A percentile compares a stretch with the other conserved stretches of the same genome.
Conservation (phyloP, 2,888 invertebrate genomes). For the Serripes groenlandicus region DNA sequence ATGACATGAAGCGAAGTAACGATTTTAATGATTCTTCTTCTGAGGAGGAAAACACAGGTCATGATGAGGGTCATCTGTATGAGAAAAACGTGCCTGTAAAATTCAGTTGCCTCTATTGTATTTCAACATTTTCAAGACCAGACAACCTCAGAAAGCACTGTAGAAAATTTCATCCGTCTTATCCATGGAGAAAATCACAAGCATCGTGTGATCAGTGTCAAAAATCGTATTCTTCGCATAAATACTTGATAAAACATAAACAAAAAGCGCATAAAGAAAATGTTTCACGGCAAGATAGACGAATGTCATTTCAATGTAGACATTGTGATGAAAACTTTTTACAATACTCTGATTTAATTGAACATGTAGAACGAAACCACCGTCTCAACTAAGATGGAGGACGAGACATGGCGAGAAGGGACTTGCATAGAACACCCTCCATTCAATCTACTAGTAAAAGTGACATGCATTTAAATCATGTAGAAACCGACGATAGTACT, state of each 20-base stretch:
- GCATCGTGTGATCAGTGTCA: not conserved
- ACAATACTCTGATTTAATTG: conserved; percentile 4
- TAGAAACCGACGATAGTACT: too few relatives aligned
- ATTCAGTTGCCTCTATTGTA: too few relatives aligned
- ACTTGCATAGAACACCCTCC: not conserved
- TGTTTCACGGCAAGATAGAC: not conserved
- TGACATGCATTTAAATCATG: not conserved
- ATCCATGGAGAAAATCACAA: not conserved
- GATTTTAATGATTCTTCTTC: too few relatives aligned
- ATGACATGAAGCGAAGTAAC: too few relatives aligned
- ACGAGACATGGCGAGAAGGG: not conserved
- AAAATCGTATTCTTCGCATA: not conserved
- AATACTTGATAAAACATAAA: not conserved
- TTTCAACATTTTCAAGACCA: too few relatives aligned
- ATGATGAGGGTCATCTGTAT: too few relatives aligned
- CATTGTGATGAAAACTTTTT: conserved; percentile 3
- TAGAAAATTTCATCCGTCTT: too few relatives aligned
- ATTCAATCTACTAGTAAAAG: not conserved
- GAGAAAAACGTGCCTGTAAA: too few relatives aligned
- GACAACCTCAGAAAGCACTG: too few relatives aligned
- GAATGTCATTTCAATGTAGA: not conserved
- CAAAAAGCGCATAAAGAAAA: not conserved
- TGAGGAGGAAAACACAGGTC: too few relatives aligned
- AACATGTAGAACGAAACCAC: not conserved
- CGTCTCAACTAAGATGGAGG: not conserved